Evolutionary conservation across 1,140 invertebrate species (phyloP).

Genomic region (Psix sp.): DNA sequence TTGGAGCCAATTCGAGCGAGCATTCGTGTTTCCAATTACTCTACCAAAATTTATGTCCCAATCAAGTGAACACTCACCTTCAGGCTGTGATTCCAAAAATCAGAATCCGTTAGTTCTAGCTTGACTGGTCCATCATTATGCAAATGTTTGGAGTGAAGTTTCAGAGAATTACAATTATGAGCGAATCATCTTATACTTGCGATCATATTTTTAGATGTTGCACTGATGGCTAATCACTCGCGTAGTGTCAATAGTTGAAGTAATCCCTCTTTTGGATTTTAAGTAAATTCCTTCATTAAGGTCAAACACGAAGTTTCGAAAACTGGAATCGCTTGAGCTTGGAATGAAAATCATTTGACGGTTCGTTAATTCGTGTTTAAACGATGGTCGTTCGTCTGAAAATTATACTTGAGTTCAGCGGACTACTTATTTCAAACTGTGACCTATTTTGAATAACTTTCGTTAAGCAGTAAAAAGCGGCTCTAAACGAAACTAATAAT

Average conservation of each 20-base stretch:
- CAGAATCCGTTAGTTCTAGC: no score
- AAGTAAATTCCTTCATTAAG: conserved; percentile 27
- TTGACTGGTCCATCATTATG: not conserved
- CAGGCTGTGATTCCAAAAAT: no score
- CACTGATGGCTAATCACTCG: not conserved
- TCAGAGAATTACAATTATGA: not conserved
- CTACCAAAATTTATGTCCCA: no score
- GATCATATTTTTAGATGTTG: not conserved
- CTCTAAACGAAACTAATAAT: conserved; percentile 18
- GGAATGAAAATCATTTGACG: conserved; percentile 39
- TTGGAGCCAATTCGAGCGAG: no score
- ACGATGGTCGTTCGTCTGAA: conserved; percentile 20
- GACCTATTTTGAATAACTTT: conserved; percentile 39
- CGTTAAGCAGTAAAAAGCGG: conserved; percentile 7
- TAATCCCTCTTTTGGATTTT: conserved; percentile 3
- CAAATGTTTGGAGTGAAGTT: not conserved
- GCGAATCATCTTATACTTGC: not conserved
- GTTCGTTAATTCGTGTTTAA: conserved; percentile 50
- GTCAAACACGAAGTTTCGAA: conserved; percentile 22
- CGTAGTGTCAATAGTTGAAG: not conserved
- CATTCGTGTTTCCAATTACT: no score
- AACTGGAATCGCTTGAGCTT: conserved; percentile 13
- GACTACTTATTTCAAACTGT: conserved; percentile 33
- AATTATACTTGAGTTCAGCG: conserved; percentile 25
- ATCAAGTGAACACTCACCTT: no score